phyloP scores from a whole-genome alignment of 64 coral and sea anemone species.

The Dendronephthya gigantea region DNA sequence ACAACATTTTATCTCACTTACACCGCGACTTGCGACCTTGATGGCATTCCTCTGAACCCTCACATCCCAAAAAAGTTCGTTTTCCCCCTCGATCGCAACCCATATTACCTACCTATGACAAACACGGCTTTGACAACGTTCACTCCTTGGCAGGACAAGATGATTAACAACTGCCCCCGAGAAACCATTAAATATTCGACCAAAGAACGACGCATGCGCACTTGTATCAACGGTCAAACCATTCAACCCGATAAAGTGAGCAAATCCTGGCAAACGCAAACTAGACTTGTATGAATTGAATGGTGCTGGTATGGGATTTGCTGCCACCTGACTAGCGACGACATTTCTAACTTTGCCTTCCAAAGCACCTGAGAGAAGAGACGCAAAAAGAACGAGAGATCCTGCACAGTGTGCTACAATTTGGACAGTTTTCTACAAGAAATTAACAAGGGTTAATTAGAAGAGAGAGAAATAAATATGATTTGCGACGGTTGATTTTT shows the following conservation, averaged over 20 bases:
- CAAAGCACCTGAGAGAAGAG: constrained; percentile 33
- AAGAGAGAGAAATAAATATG: no score
- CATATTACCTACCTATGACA: constrained; percentile 42
- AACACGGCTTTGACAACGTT: constrained; percentile 38
- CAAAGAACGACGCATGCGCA: constrained; percentile 11
- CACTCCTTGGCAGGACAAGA: constrained; percentile 14
- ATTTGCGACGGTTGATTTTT: no score
- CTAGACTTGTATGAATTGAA: constrained; percentile 26
- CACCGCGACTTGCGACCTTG: no score
- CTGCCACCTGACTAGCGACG: constrained; percentile 37
- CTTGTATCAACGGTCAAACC: constrained; percentile 43
- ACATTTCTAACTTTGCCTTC: constrained; percentile 35
- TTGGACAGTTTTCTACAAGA: constrained; percentile 20
- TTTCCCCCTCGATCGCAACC: no score
- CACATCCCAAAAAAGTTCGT: no score
- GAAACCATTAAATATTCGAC: constrained; percentile 22
- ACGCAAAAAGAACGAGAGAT: constrained; percentile 25
- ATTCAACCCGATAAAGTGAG: constrained; percentile 3
- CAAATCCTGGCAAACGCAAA: constrained; percentile 4
- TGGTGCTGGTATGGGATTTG: not conserved
- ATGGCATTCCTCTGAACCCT: no score
- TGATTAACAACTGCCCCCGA: not conserved
- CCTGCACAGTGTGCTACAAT: constrained; percentile 32
- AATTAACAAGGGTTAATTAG: no score
- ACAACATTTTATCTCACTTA: no score